Conservation (phyloP, 2,113 vertebrate genomes). For the Leucopsar rothschildi region DNA sequence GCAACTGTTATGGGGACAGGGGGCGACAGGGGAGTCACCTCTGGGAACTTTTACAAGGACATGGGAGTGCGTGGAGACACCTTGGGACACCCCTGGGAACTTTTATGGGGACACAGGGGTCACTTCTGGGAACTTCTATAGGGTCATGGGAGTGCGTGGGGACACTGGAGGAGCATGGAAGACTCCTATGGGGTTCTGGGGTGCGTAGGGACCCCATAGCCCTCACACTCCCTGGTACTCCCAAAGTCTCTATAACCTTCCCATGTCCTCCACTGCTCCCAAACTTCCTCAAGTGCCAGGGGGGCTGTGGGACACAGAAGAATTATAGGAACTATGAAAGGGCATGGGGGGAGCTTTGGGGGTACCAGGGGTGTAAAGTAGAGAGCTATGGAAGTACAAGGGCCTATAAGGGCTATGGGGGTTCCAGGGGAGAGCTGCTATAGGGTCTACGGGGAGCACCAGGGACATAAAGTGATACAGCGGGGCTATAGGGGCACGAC, state of each 20-base stretch:
- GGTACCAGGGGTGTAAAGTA: too few species aligned
- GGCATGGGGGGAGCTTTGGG: background rate
- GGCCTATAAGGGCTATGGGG: background rate
- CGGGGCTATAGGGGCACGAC: background rate
- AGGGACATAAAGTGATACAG: background rate
- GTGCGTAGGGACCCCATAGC: background rate
- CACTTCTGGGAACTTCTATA: background rate
- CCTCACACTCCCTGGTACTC: too few species aligned
- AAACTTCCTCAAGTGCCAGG: too few species aligned
- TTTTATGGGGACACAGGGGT: background rate
- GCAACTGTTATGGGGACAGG: background rate
- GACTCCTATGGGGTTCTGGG: background rate
- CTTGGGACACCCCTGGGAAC: background rate
- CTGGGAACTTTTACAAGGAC: too few species aligned
- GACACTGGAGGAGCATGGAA: background rate
- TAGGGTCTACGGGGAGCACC: background rate
- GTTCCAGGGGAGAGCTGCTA: too few species aligned
- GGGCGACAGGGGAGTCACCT: rapidly evolving
- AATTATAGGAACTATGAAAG: background rate
- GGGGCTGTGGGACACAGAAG: too few species aligned
- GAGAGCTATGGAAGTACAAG: too few species aligned
- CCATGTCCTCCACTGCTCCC: too few species aligned
- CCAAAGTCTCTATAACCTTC: too few species aligned
- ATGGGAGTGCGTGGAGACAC: background rate
- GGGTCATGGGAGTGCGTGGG: too few species aligned